phyloP scores from a whole-genome alignment of 2,888 invertebrate genomes.

The Xanthorhoe spadicearia region DNA sequence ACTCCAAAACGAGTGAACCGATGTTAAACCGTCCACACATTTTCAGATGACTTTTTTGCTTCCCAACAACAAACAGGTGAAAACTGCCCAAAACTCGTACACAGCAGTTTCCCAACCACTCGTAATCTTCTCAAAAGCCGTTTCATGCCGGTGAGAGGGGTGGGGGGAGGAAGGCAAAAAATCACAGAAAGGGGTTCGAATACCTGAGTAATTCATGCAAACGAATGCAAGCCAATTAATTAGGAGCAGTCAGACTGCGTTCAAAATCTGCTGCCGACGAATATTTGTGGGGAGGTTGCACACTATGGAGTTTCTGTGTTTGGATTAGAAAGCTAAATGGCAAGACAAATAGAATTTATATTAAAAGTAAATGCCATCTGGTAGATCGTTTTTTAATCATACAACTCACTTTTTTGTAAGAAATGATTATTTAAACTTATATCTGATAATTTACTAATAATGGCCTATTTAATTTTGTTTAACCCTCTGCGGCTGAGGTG shows the following conservation, averaged over 20 bases:
- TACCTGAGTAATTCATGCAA: conserved; percentile 83
- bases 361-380: no score
- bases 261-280: conserved; percentile 70
- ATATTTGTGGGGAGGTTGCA: conserved; percentile 50
- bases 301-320: conserved; percentile 28
- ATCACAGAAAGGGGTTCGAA: conserved; percentile 52
- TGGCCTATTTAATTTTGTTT: no score
- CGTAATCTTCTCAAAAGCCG: conserved; percentile 40
- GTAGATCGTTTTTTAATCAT: no score
- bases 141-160: conserved; percentile 7
- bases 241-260: conserved; percentile 71
- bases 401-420: no score
- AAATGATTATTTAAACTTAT: no score
- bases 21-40: not conserved
- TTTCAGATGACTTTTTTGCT: not conserved
- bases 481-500: no score
- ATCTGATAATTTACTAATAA: no score
- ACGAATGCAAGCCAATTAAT: conserved; percentile 84
- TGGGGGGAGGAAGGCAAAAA: conserved; percentile 45
- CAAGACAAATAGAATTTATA: not conserved
- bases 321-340: not conserved
- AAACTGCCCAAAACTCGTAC: conserved; percentile 18
- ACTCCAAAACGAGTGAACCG: not conserved
- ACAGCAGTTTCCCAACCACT: conserved; percentile 31
- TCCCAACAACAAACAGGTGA: conserved; percentile 24